A percentile compares a stretch with the other conserved stretches of the same genome.
These are phyloP conservation scores for Zaprionus gabonicus DNA, from an alignment of 1,140 invertebrate species.

Conservation along the genomic window DNA sequence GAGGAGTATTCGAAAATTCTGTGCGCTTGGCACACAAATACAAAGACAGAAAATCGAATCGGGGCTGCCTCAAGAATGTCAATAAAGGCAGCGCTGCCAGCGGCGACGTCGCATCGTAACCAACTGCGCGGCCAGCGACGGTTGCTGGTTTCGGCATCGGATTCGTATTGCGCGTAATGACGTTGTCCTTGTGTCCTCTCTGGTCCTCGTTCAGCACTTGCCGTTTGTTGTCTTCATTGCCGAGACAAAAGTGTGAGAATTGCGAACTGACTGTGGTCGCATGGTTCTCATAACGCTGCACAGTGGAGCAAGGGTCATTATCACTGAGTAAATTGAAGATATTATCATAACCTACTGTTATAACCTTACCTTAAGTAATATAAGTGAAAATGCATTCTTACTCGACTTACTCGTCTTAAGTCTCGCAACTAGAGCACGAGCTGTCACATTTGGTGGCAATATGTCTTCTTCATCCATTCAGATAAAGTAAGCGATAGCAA, in stretches of 20 bases:
- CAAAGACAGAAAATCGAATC: conserved; percentile 73
- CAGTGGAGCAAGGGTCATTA: background rate
- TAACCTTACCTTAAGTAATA: too few species aligned
- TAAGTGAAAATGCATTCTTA: too few species aligned
- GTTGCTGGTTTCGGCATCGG: background rate
- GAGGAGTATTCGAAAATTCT: conserved; percentile 62
- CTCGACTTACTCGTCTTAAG: too few species aligned
- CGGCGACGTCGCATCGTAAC: conserved; percentile 23
- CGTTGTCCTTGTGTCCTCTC: conserved; percentile 5
- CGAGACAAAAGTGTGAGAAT: conserved; percentile 32
- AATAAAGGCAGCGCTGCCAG: conserved; percentile 51
- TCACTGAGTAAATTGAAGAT: background rate
- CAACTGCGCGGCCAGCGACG: background rate
- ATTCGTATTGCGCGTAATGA: conserved; percentile 49
- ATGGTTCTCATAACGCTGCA: conserved; percentile 15
- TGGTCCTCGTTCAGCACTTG: conserved; percentile 47
- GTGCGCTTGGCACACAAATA: conserved; percentile 71
- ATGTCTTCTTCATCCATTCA: too few species aligned
- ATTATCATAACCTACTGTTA: background rate
- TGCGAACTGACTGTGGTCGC: conserved; percentile 8
- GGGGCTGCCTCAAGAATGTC: conserved; percentile 62
- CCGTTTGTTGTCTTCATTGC: conserved; percentile 71
- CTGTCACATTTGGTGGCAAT: too few species aligned
- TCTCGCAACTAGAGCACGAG: too few species aligned
- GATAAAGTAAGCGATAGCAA: too few species aligned